Base-by-base conservation (phyloP, 2,797 vertebrate genomes). In the Kryptolebias ocellatus region DNA sequence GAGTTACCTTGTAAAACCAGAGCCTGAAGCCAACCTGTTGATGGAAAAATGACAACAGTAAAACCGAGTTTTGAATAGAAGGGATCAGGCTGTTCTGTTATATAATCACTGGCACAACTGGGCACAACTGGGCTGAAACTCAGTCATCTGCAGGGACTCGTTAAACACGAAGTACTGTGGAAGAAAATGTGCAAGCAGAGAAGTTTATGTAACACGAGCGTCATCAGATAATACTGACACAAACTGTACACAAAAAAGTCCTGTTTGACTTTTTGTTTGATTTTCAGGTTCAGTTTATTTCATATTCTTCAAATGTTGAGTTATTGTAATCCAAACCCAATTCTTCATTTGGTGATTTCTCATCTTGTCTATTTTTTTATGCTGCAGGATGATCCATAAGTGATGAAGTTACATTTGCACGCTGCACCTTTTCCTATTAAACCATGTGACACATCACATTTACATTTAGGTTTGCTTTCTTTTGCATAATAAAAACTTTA, bases 41-140 rank as follows among this genome's bases (percentile, higher is more conserved):
- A 82, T 11, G 58, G 50, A 77, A 76, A 66, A 45, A 27, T 28
- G 14, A 54, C 64, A 69, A 45, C 62, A 74, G 20, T 53, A 59
- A 65, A 58, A 47, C 15, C 9, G 28, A 64, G 64, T 76, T 74
- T 73, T 63, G 60, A 34, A 54, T 46, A 60, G 37, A 61, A 34
- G 16, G 10, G 60, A 74, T 75, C 61, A 14, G 6, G 64, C 79
- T 84, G 53, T n/a, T 4, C 9, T 0, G 34, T 87, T 88, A 72
- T 63, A 63, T 67, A 89, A 87, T 56, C 18, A 49, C 27, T 83
- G 72, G 71, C 78, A 76, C 0, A 49, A 31, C 17, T 68, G 72
- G 57, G 80, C 60, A 34, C 27, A 0, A 57, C 47, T 12, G 39
- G 5, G 17, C 24, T 55, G 28, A 69, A 55, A 53, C 42, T 9